A percentile compares a stretch with the other conserved stretches of the same genome.
Conservation (phyloP, 1,140 invertebrate species). For the Drosophila suzukii region DNA sequence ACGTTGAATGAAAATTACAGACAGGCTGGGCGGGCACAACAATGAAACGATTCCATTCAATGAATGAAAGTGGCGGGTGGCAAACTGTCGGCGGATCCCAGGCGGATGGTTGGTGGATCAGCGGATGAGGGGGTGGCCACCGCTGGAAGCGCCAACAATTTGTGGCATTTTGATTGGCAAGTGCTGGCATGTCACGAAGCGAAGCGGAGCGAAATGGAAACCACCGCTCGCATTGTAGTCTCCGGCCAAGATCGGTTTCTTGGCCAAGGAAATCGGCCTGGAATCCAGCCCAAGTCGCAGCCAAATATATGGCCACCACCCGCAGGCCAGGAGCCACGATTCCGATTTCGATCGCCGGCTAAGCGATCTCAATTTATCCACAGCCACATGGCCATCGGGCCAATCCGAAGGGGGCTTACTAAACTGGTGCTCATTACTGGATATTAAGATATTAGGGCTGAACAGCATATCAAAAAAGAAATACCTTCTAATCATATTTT, state of each 20-base stretch:
- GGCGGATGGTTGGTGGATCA: not conserved
- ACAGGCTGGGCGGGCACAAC: conserved; percentile 50
- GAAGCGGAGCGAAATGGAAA: conserved; percentile 49
- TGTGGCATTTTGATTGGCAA: conserved; percentile 81
- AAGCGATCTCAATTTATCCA: conserved; percentile 4
- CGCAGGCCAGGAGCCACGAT: conserved; percentile 17
- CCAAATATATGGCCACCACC: conserved; percentile 2
- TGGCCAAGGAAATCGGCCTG: conserved; percentile 16
- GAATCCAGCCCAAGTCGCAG: not conserved
- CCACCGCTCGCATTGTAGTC: conserved; percentile 39
- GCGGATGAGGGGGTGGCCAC: conserved; percentile 11
- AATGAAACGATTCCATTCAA: conserved; percentile 38
- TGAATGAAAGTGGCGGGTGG: conserved; percentile 57
- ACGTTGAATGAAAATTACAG: conserved; percentile 2
- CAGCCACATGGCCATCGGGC: not conserved
- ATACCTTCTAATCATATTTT: not conserved
- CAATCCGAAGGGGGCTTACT: not conserved
- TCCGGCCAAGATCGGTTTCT: conserved; percentile 26
- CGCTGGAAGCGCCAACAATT: conserved; percentile 63
- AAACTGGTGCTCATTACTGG: not conserved
- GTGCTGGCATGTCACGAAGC: conserved; percentile 66
- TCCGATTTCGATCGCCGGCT: conserved; percentile 3
- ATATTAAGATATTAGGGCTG: conserved; percentile 12
- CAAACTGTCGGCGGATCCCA: conserved; percentile 25
- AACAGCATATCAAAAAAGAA: not conserved